phyloP scores from a whole-genome alignment of 92 coral and sea anemone genomes.

The Nematostella vectensis region DNA sequence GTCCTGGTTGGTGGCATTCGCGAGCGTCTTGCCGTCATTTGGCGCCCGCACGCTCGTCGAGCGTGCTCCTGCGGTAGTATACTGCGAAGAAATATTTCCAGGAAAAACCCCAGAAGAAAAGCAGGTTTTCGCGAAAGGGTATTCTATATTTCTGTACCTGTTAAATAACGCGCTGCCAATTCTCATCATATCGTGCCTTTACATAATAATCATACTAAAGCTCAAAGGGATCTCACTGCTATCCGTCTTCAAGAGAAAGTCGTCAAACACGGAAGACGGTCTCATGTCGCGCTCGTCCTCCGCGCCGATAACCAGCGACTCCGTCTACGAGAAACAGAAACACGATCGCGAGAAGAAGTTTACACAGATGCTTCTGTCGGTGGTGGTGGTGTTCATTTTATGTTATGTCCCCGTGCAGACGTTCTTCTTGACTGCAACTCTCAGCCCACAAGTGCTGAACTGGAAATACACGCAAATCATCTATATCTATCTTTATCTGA shows the following conservation, averaged over 20 bases:
- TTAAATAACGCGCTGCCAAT: constrained; percentile 58
- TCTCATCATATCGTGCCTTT: constrained; percentile 37
- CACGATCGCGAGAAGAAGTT: constrained; percentile 66
- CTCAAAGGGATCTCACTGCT: constrained; percentile 51
- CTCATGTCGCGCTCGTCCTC: not conserved
- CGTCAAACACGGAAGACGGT: constrained; percentile 5
- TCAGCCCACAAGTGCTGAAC: constrained; percentile 1
- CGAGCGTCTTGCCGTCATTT: constrained; percentile 65
- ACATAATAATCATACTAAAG: constrained; percentile 47
- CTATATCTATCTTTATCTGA: constrained; percentile 53
- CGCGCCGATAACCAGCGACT: constrained; percentile 18
- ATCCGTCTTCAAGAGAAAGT: constrained; percentile 18
- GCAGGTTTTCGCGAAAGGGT: constrained; percentile 13
- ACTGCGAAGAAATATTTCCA: constrained; percentile 51
- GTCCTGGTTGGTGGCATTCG: constrained; percentile 62
- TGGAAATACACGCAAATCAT: constrained; percentile 46
- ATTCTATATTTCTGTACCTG: constrained; percentile 44
- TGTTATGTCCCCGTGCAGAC: constrained; percentile 79
- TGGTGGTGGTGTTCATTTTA: constrained; percentile 55
- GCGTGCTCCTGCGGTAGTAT: not conserved
- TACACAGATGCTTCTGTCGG: constrained; percentile 58
- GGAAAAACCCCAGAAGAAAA: constrained; percentile 38
- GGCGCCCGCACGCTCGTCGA: constrained; percentile 32
- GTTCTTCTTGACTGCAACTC: constrained; percentile 29
- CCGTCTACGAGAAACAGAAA: constrained; percentile 34